Percentiles rank a stretch among this genome's conserved stretches.
phyloP scores from a whole-genome alignment of 2,113 vertebrate species.

The Serranochromis macrocephalus region DNA sequence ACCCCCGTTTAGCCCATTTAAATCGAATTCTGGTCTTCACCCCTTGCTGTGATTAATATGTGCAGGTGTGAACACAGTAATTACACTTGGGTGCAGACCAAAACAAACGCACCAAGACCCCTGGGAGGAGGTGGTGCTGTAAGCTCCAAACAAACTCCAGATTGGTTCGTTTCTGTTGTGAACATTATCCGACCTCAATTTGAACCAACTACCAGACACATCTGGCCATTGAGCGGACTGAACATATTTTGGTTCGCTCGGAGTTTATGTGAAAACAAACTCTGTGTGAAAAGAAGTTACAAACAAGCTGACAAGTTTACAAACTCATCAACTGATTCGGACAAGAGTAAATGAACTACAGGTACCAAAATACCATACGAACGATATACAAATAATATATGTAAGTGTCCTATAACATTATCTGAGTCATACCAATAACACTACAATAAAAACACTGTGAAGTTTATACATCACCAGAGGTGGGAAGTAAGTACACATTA shows the following conservation, averaged over 20 bases:
- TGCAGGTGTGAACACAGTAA: not conserved
- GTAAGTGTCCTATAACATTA: not conserved
- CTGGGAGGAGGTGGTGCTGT: not conserved
- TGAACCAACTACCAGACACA: not conserved
- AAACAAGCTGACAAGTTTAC: not conserved
- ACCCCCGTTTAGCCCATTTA: not conserved
- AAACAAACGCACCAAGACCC: not conserved
- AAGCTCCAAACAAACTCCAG: not conserved
- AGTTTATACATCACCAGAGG: not conserved
- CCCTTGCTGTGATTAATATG: not conserved
- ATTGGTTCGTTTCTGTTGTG: rapidly evolving
- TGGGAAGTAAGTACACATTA: not conserved
- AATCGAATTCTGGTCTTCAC: rapidly evolving
- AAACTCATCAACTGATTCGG: not conserved
- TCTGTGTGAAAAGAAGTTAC: not conserved
- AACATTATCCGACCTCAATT: not conserved
- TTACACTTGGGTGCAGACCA: not conserved
- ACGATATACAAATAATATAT: not conserved
- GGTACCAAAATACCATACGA: not conserved
- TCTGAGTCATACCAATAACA: not conserved
- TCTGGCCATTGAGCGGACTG: not conserved
- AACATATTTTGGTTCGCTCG: not conserved
- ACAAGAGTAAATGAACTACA: not conserved
- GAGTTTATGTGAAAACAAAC: not conserved
- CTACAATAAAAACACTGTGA: not conserved